phyloP scores from a whole-genome alignment of 1,140 invertebrate species.

The Drosophila malerkotliana region DNA sequence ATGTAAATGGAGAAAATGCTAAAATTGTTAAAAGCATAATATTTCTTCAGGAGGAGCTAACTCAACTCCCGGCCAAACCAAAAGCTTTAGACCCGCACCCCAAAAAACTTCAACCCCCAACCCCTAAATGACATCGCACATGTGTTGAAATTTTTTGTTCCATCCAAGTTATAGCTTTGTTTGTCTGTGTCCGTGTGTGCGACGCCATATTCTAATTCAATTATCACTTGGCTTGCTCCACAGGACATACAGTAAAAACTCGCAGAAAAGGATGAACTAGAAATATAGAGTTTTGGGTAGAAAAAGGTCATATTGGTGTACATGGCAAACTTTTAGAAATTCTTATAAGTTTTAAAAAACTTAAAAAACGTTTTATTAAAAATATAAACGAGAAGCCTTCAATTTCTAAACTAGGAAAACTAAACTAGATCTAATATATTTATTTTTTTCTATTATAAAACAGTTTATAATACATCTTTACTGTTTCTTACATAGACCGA shows the following conservation, averaged over 20 bases:
- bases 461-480: too few species aligned
- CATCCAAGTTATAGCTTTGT: conserved; percentile 65
- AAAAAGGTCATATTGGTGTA: too few species aligned
- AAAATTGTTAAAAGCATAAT: conserved; percentile 83
- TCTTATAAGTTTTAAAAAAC: too few species aligned
- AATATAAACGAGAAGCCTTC: too few species aligned
- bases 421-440: too few species aligned
- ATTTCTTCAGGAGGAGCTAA: conserved; percentile 71
- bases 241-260: conserved; percentile 9
- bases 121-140: conserved; percentile 72
- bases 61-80: conserved; percentile 28
- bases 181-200: conserved; percentile 44
- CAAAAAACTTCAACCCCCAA: conserved; percentile 26
- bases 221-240: conserved; percentile 72
- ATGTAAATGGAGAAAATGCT: conserved; percentile 82
- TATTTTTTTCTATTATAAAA: too few species aligned
- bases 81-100: conserved; percentile 11
- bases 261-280: neutral
- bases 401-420: too few species aligned
- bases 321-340: too few species aligned
- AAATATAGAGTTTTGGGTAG: neutral
- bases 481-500: conserved; percentile 2
- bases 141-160: conserved; percentile 75
- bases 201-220: conserved; percentile 83
- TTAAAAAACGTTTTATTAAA: too few species aligned